These are phyloP conservation scores for Hyperoodon ampullatus DNA, from an alignment of 2,113 vertebrate species.

Conservation along the genomic window DNA sequence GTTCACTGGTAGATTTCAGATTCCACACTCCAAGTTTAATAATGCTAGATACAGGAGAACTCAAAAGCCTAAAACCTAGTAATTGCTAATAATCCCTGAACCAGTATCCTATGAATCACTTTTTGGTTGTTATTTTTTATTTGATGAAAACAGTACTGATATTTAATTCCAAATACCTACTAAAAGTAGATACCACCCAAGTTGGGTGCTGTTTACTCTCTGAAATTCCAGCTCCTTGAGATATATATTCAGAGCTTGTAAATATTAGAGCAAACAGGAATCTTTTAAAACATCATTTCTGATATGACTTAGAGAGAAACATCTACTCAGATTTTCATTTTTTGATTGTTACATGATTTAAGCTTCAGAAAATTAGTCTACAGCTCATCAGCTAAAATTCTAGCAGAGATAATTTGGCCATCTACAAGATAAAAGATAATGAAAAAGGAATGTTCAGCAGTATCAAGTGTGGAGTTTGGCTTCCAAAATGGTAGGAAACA, in stretches of 20 bases:
- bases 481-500: constrained; percentile 15
- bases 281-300: constrained; percentile 43
- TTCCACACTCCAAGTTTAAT: background rate
- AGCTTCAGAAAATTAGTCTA: constrained; percentile 46
- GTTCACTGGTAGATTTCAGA: background rate
- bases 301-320: background rate
- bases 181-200: background rate
- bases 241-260: background rate
- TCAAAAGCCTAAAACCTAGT: background rate
- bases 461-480: constrained; percentile 40
- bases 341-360: constrained; percentile 5
- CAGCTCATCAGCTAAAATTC: constrained; percentile 54
- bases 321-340: background rate
- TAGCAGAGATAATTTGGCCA: constrained; percentile 50
- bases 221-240: background rate
- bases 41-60: background rate
- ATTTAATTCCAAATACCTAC: background rate
- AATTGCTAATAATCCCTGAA: background rate
- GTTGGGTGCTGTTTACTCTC: background rate
- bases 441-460: constrained; percentile 45
- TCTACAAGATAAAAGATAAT: constrained; percentile 65
- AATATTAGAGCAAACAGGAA: background rate
- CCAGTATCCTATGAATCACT: background rate
- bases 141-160: background rate
- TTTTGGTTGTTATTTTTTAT: background rate